These are phyloP conservation scores for Cardiocondyla obscurior DNA, from an alignment of 1,140 invertebrate genomes.

Conservation along the genomic window DNA sequence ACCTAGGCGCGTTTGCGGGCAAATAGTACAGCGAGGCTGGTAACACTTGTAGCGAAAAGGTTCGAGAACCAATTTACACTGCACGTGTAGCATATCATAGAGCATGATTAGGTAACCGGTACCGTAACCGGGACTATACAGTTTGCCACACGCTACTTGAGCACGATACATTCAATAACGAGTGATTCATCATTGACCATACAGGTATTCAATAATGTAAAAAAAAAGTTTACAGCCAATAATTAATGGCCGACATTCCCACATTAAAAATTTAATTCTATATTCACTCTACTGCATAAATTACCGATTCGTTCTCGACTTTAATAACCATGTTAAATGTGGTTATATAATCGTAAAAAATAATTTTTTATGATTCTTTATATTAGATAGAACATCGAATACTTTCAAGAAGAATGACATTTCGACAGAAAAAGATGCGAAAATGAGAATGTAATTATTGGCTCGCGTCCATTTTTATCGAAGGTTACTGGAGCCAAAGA, in stretches of 20 bases:
- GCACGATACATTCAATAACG: not conserved
- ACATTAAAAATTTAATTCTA: too few relatives aligned
- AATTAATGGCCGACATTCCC: not conserved
- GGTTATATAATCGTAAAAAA: not conserved
- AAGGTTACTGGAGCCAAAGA: slow-evolving; percentile 31
- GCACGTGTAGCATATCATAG: slow-evolving; percentile 58
- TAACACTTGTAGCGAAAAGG: slow-evolving; percentile 68
- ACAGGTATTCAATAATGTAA: not conserved
- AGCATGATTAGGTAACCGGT: slow-evolving; percentile 37
- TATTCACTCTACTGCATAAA: too few relatives aligned
- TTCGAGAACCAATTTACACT: slow-evolving; percentile 69
- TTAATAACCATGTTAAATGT: not conserved
- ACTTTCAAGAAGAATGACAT: not conserved
- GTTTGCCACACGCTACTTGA: not conserved
- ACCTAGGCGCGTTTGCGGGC: slow-evolving; percentile 64
- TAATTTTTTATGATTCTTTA: not conserved
- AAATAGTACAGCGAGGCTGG: slow-evolving; percentile 48
- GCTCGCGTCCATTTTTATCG: slow-evolving; percentile 64
- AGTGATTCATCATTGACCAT: not conserved
- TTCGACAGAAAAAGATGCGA: not conserved
- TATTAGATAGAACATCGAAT: not conserved
- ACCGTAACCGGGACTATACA: slow-evolving; percentile 53
- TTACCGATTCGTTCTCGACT: not conserved
- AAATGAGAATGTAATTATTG: slow-evolving; percentile 53
- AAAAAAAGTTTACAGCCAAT: not conserved